A percentile compares a stretch with the other conserved stretches of the same genome.
These are phyloP conservation scores for Hermaeophaga mercurialis DNA, from an alignment of 2,888 invertebrate genomes.

Conservation along the genomic window DNA sequence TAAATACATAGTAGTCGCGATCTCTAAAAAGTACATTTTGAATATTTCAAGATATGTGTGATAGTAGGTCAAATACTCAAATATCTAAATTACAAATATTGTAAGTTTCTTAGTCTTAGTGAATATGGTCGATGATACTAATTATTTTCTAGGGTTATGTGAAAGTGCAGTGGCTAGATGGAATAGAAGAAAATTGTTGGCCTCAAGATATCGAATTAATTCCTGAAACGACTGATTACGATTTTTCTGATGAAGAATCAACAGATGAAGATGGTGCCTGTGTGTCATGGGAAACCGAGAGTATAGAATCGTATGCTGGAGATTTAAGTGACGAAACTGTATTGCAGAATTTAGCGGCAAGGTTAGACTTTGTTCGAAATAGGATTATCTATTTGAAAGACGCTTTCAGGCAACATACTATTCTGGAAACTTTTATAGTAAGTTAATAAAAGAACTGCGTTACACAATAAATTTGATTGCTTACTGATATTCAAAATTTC, in stretches of 20 bases:
- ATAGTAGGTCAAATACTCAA: too few relatives aligned
- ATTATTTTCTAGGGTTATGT: slow-evolving; percentile 66
- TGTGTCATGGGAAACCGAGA: slow-evolving; percentile 82
- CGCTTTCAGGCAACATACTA: slow-evolving; percentile 77
- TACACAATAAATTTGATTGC: too few relatives aligned
- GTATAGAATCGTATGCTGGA: slow-evolving; percentile 63
- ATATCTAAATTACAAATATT: too few relatives aligned
- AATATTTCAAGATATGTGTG: too few relatives aligned
- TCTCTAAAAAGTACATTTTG: too few relatives aligned
- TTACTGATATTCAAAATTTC: slow-evolving; percentile 32
- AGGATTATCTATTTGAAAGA: slow-evolving; percentile 66
- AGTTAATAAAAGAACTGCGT: too few relatives aligned
- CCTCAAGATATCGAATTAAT: slow-evolving; percentile 76
- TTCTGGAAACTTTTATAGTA: slow-evolving; percentile 74
- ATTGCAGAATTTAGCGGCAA: slow-evolving; percentile 70
- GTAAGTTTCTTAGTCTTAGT: too few relatives aligned
- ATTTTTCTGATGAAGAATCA: slow-evolving; percentile 66
- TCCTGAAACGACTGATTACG: slow-evolving; percentile 76
- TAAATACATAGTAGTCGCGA: too few relatives aligned
- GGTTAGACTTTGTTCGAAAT: slow-evolving; percentile 57
- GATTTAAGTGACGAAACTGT: slow-evolving; percentile 59
- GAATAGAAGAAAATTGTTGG: slow-evolving; percentile 85
- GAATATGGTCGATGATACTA: too few relatives aligned
- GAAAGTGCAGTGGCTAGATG: slow-evolving; percentile 92
- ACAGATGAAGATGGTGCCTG: slow-evolving; percentile 39